phyloP scores from a whole-genome alignment of 1,140 invertebrate genomes.

The Bombus affinis region DNA sequence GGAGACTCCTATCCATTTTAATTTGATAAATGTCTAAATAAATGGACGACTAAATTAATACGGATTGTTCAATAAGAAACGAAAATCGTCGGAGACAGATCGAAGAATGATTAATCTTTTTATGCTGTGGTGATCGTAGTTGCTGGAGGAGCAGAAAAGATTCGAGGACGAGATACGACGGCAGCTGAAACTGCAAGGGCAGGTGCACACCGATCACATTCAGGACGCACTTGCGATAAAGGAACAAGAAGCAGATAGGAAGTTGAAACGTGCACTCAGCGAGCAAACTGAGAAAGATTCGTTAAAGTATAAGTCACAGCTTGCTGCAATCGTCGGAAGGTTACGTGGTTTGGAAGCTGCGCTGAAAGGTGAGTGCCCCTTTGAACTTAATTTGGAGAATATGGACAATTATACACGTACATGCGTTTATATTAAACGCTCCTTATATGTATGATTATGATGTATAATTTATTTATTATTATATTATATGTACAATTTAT shows the following conservation, averaged over 20 bases:
- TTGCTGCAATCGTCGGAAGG: constrained; percentile 91
- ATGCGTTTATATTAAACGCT: background rate
- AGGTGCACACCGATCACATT: constrained; percentile 92
- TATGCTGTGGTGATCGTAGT: constrained; percentile 78
- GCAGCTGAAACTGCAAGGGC: constrained; percentile 90
- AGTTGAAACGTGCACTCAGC: constrained; percentile 86
- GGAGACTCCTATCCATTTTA: background rate
- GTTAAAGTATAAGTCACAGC: constrained; percentile 88
- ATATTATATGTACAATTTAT: too few species aligned
- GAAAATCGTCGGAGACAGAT: background rate
- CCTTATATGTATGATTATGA: too few species aligned
- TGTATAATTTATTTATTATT: too few species aligned
- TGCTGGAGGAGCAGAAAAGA: constrained; percentile 85
- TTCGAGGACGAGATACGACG: constrained; percentile 89
- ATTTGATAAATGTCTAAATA: background rate
- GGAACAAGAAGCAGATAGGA: constrained; percentile 87
- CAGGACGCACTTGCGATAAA: constrained; percentile 88
- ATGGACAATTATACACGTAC: too few species aligned
- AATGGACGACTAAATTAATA: background rate
- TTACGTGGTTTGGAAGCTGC: constrained; percentile 94
- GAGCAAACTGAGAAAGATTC: constrained; percentile 88
- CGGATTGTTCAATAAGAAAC: background rate
- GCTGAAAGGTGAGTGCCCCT: constrained; percentile 88
- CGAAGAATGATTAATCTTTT: background rate
- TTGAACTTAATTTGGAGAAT: too few species aligned